These are phyloP conservation scores for Matsumyia berberina DNA, from an alignment of 2,888 invertebrate species.

Conservation along the genomic window DNA sequence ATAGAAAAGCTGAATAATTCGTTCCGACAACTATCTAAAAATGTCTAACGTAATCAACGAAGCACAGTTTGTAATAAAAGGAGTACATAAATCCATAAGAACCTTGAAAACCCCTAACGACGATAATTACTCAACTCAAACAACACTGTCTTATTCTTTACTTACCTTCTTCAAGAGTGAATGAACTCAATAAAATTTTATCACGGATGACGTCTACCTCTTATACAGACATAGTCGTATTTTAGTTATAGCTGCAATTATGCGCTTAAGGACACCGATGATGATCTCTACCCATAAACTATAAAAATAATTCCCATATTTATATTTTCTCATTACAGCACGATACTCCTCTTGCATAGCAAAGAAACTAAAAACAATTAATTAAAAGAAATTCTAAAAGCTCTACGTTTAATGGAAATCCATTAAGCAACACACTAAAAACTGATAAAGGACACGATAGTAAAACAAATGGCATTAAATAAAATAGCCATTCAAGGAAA, in stretches of 20 bases:
- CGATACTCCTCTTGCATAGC: background rate
- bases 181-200: background rate
- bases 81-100: too few relatives aligned
- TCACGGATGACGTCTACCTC: background rate
- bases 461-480: conserved; percentile 14
- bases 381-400: conserved; percentile 1
- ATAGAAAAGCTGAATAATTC: too few relatives aligned
- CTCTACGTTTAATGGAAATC: background rate
- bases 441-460: conserved; percentile 3
- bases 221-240: background rate
- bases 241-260: background rate
- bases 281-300: background rate
- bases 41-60: too few relatives aligned
- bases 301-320: background rate
- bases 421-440: background rate
- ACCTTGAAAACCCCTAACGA: background rate
- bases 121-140: background rate
- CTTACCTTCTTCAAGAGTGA: background rate
- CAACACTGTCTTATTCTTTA: background rate
- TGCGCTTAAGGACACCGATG: background rate
- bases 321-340: conserved; percentile 1
- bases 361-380: background rate
- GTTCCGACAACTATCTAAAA: too few relatives aligned
- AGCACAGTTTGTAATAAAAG: too few relatives aligned
- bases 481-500: background rate